Percentiles rank a stretch among this genome's conserved stretches.
Conservation (phyloP, 1,140 invertebrate species). For the Psix sp. region DNA sequence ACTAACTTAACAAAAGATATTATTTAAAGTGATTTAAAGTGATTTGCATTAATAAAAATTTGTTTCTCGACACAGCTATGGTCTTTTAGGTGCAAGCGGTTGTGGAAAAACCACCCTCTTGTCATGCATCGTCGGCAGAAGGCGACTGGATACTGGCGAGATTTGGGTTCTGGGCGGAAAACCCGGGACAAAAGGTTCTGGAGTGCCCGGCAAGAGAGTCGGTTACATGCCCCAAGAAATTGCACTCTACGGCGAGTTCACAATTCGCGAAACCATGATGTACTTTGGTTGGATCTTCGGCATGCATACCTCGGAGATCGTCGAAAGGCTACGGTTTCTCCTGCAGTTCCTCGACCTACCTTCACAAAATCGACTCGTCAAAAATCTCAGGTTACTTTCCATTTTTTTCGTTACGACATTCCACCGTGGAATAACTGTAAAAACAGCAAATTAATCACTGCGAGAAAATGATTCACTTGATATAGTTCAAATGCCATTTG, state of each 20-base stretch:
- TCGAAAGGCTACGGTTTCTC: constrained; percentile 90
- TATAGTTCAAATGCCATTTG: too few species aligned
- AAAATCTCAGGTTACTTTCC: constrained; percentile 86
- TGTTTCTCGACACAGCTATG: constrained; percentile 81
- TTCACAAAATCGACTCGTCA: constrained; percentile 88
- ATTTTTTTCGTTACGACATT: background rate
- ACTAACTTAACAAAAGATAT: too few species aligned
- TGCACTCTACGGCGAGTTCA: constrained; percentile 95
- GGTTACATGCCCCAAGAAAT: constrained; percentile 94
- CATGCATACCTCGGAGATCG: constrained; percentile 88
- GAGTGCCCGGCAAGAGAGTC: constrained; percentile 91
- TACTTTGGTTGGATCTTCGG: constrained; percentile 98
- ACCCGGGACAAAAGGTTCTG: constrained; percentile 87
- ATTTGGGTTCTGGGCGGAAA: constrained; percentile 91
- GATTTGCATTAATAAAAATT: constrained; percentile 2
- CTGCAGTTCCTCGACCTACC: constrained; percentile 93
- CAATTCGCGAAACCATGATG: constrained; percentile 95
- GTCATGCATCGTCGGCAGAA: constrained; percentile 90
- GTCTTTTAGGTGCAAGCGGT: constrained; percentile 90
- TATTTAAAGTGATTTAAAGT: too few species aligned
- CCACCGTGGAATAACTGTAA: too few species aligned
- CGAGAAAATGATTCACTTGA: too few species aligned
- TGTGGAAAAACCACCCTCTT: constrained; percentile 91
- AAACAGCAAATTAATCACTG: too few species aligned
- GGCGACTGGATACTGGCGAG: constrained; percentile 88